phyloP scores from a whole-genome alignment of 2,797 vertebrate species.

The Labroides dimidiatus region DNA sequence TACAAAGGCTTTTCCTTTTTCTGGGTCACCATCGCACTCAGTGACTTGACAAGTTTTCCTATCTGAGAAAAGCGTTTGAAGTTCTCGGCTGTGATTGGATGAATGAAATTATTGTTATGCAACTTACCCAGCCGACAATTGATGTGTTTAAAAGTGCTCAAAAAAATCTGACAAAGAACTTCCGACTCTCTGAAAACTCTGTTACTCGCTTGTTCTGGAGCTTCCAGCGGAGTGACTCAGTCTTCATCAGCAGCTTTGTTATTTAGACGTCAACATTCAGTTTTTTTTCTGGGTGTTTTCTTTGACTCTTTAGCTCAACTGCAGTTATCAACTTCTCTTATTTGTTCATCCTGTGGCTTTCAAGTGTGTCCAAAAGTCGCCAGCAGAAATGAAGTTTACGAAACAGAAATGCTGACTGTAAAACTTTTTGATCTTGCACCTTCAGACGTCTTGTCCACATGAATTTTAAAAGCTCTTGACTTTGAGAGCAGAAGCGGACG shows the following conservation, averaged over 20 bases:
- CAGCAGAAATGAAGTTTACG: background rate
- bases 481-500: background rate
- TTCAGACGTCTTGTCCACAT: background rate
- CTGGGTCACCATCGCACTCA: constrained; percentile 70
- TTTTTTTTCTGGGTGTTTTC: background rate
- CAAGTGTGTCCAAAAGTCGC: background rate
- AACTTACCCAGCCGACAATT: constrained; percentile 18
- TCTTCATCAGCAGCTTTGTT: background rate
- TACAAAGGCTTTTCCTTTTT: constrained; percentile 54
- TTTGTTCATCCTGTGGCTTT: background rate
- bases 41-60: constrained; percentile 63
- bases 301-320: background rate
- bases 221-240: background rate
- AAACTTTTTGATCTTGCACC: background rate
- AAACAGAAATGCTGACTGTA: background rate
- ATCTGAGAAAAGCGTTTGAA: constrained; percentile 54
- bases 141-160: constrained; percentile 35
- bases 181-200: background rate
- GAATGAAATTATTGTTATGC: constrained; percentile 47
- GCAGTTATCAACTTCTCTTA: background rate
- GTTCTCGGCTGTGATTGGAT: constrained; percentile 51
- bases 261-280: background rate
- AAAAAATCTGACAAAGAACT: constrained; percentile 13
- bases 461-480: background rate
- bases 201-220: constrained; percentile 15